A percentile compares a stretch with the other conserved stretches of the same genome.
phyloP scores from a whole-genome alignment of 2,888 invertebrate genomes.

The Uropetala carovei region DNA sequence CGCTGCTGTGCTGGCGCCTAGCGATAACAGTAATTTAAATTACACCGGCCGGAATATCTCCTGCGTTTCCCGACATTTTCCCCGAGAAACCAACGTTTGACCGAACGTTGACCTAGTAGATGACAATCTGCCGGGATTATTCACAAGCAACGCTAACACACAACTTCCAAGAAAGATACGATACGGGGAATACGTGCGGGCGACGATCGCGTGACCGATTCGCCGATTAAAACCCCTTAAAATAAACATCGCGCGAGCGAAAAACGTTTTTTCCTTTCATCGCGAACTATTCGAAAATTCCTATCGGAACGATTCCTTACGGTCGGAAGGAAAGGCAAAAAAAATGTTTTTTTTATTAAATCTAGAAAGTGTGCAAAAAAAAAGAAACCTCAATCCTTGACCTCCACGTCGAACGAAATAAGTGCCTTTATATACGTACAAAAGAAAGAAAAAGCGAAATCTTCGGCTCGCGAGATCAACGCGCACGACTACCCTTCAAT shows the following conservation, averaged over 20 bases:
- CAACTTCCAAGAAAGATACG: background rate
- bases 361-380: too few relatives aligned
- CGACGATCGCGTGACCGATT: background rate
- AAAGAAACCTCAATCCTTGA: too few relatives aligned
- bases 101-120: background rate
- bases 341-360: too few relatives aligned
- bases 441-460: too few relatives aligned
- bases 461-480: too few relatives aligned
- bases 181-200: background rate
- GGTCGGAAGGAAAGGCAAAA: too few relatives aligned
- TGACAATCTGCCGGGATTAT: background rate
- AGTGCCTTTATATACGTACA: too few relatives aligned
- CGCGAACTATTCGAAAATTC: background rate
- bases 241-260: background rate
- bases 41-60: background rate
- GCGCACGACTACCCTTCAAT: too few relatives aligned
- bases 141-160: background rate
- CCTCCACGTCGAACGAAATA: too few relatives aligned
- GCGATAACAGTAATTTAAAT: background rate
- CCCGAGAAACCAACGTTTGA: background rate
- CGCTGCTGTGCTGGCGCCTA: background rate
- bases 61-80: background rate
- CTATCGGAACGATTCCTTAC: too few relatives aligned
- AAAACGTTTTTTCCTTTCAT: background rate
- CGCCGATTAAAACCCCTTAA: background rate